Base-by-base conservation (phyloP, 2,797 vertebrate species). In the Cygnus olor region DNA sequence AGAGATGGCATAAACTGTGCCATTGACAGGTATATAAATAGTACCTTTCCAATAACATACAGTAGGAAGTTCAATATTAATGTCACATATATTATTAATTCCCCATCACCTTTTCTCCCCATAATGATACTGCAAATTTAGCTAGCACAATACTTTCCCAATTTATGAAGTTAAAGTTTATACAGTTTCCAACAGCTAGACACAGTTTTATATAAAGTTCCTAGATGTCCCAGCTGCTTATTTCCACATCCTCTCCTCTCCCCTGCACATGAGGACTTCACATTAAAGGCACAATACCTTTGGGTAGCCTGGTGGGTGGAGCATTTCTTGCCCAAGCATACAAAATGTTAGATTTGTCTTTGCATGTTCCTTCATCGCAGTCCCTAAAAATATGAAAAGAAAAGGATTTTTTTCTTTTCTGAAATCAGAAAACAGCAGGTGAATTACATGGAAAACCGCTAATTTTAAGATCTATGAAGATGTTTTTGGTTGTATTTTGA, bases 261-360 rank as follows among this genome's bases (percentile, higher is more conserved):
- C 19, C 53, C 56, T 68, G 16, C 13, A 71, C 14, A 65, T 7
- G 56, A 66, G 28, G 54, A 77, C 22, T 61, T 63, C 27, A 68
- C 12, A 28, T 20, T 49, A 86, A 79, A 80, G 3, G 4, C 10
- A 30, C 16, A 8, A n/a, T 97, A 99, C 99, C 99, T 98, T 98
- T 98, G 25, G 99, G 99, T 76, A 99, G 97, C 94, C 98, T 98
- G 36, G 99, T 99, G 3, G 99, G 99, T 10, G 99, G 98, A 70
- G 99, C 99, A 56, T 99, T 99, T 81, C 99, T 98, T 89, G 99
- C 99, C 99, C 99, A 99, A 81, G 99, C 99, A 72, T 99, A 99
- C 92, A 99, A 98, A 91, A 99, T 99, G 87, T 99, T 99, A 17
- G 98, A 97, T 88, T 98, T 98, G 61, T 99, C 99, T 85, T 97